Conservation (phyloP, 30 jellyfish, hydroid and myxozoan genomes). For the Mastigias papua region DNA sequence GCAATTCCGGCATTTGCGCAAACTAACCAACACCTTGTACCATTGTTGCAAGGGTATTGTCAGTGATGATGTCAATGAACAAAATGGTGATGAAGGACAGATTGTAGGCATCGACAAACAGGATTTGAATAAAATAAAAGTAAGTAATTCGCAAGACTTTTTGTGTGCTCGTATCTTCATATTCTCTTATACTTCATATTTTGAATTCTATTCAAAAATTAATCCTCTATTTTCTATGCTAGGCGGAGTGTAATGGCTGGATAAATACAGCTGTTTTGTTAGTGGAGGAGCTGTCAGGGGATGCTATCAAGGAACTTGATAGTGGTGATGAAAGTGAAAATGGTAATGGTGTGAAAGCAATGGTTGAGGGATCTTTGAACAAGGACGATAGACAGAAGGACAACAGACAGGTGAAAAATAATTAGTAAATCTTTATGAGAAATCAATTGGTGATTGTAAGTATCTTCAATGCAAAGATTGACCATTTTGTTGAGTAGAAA, state of each 20-base stretch:
- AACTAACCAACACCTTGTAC: constrained; percentile 51
- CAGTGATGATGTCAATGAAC: constrained; percentile 6
- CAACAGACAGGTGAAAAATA: neutral
- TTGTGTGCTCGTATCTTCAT: too few relatives aligned
- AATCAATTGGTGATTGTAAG: too few relatives aligned
- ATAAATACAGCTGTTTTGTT: constrained; percentile 84
- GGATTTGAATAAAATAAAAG: constrained; percentile 84
- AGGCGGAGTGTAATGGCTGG: constrained; percentile 96
- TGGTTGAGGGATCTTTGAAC: neutral
- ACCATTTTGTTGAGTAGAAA: too few relatives aligned
- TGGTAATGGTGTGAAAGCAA: neutral
- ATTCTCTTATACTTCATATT: too few relatives aligned
- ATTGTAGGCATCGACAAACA: constrained; percentile 54
- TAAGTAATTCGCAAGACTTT: constrained; percentile 2
- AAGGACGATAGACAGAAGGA: neutral
- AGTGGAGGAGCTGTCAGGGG: constrained; percentile 87
- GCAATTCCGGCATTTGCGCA: constrained; percentile 49
- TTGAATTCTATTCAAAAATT: too few relatives aligned
- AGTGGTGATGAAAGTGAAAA: constrained; percentile 7
- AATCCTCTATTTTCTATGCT: neutral
- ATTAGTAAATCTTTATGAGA: too few relatives aligned
- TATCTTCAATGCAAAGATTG: too few relatives aligned
- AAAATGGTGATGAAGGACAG: constrained; percentile 29
- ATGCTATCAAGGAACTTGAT: constrained; percentile 30
- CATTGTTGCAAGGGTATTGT: constrained; percentile 74